Evolutionary conservation across 2,888 invertebrate genomes (phyloP), one percentile per base, ranked within the genome.

Genomic region (Torymus auratus): DNA sequence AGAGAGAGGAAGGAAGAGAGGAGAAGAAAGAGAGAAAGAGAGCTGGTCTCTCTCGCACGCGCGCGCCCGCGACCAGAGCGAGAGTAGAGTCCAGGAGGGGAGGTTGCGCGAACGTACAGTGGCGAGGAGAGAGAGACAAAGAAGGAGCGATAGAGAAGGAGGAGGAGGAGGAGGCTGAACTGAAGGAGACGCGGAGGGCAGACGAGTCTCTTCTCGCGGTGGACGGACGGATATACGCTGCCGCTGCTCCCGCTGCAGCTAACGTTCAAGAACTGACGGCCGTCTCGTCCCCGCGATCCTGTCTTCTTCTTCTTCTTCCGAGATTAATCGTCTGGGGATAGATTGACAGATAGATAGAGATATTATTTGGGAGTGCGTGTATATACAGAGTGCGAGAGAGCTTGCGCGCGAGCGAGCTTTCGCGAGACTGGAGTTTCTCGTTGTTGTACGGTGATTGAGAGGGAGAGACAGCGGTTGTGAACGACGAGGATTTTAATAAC

Each of bases 161-260:
- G 83, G 82, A 81, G 84, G 80, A 81, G 84, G 80, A 83, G 83
- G 84, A 83, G 78, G 77, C 72, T 74, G 78, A 74, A 61, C 78
- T 20, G 81, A 69, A 71, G 74, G 84, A 83, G 85, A 78, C 77
- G 85, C 85, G 84, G 86, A 88, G 88, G 87, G 87, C 85, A 88
- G 88, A 83, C 82, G 85, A 85, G 87, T 85, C 84, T 85, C 85
- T 88, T 81, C 73, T 78, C 81, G 78, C 78, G 86, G 85, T 84
- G 82, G 81, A 79, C 80, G 56, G 80, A 79, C 71, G 56, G 73
- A 68, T 70, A 58, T 41, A 20, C 41, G 41, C 41, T 41, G 13
- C 58, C 17, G n/a, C 60, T 41, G 5, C 17, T 50, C 20, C 50
- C 20, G 60, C 17, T 17, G 70, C n/a, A 55, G 62, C 50, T 55